phyloP scores from a whole-genome alignment of 2,888 invertebrate genomes.

The Alcis repandata region DNA sequence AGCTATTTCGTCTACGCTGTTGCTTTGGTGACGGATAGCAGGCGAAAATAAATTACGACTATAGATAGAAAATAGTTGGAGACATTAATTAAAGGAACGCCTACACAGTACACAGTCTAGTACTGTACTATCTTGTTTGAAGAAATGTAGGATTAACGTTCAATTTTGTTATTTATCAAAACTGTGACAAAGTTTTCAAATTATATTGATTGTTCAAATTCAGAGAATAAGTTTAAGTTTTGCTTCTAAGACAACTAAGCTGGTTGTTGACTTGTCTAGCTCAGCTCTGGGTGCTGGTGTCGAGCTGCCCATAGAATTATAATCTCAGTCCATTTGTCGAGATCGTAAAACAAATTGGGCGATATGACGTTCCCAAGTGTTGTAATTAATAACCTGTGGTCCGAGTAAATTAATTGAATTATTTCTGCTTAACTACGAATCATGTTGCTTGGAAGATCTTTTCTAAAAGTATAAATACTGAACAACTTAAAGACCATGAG shows the following conservation, averaged over 20 bases:
- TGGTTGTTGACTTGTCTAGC: neutral
- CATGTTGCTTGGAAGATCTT: too few relatives aligned
- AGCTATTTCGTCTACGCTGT: slow-evolving; percentile 2
- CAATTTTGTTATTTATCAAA: neutral
- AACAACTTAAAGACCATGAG: too few relatives aligned
- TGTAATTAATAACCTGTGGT: too few relatives aligned
- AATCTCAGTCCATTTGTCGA: too few relatives aligned
- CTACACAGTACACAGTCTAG: slow-evolving; percentile 16
- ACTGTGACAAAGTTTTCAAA: neutral
- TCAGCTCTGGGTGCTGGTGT: too few relatives aligned
- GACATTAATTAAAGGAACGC: slow-evolving; percentile 17
- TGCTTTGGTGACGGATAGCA: slow-evolving; percentile 11
- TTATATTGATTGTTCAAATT: neutral
- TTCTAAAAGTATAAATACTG: too few relatives aligned
- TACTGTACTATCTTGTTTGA: neutral
- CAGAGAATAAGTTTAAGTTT: neutral
- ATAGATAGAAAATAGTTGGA: slow-evolving; percentile 9
- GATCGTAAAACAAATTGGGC: too few relatives aligned
- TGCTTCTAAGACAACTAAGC: neutral
- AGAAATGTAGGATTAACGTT: slow-evolving; percentile 3
- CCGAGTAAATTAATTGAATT: too few relatives aligned
- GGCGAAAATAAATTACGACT: neutral
- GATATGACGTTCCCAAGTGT: too few relatives aligned
- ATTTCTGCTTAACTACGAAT: too few relatives aligned
- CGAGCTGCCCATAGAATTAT: too few relatives aligned